Base-by-base conservation (phyloP, 2,888 invertebrate genomes). In the Marronus borbonicus region DNA sequence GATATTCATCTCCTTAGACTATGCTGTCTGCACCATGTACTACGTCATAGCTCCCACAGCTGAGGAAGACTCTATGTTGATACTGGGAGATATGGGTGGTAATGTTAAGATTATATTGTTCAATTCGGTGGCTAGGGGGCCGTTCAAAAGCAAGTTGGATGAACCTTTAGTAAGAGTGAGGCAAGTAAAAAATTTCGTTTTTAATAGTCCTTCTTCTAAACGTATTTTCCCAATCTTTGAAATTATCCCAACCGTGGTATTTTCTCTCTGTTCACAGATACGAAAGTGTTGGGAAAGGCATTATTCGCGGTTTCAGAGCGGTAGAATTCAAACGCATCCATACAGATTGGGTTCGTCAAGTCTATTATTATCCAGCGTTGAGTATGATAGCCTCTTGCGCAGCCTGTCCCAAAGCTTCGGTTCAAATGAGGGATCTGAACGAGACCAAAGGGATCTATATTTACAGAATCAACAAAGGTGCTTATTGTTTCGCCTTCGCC, bases 21-120 rank as follows among this genome's bases (percentile, higher is more conserved):
- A 90, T 81, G 92, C 90, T 8, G 88, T 91, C 0, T 88, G 88
- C 1, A 88, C 89, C 28, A 90, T 92, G 90, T 84, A 90, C 86
- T 94, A 94, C 87, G 91, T 92, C 84, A 93, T 93, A 85, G 88
- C 90, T 81, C 85, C 89, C 81, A 90, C 92, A 82, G 83, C 87
- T n/a, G 88, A 89, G 7, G 91, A 92, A 82, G 89, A 91, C 49
- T 92, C 93, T 20, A 91, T 92, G 79, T 87, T 96, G 80, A 86
- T 95, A 44, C 89, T 94, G 80, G 96, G 96, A 0, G 96, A 96
- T 86, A 93, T 91, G 84, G 92, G 92, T 2, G 96, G 97, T 10
- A 92, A 92, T 85, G 90, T 95, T 31, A 91, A 91, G 77, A 89
- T 94, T 65, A 88, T 95, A 77, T 88, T 90, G 74, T 94, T 94